Conservation (phyloP, 2,888 invertebrate species). For the Malachius bipustulatus region DNA sequence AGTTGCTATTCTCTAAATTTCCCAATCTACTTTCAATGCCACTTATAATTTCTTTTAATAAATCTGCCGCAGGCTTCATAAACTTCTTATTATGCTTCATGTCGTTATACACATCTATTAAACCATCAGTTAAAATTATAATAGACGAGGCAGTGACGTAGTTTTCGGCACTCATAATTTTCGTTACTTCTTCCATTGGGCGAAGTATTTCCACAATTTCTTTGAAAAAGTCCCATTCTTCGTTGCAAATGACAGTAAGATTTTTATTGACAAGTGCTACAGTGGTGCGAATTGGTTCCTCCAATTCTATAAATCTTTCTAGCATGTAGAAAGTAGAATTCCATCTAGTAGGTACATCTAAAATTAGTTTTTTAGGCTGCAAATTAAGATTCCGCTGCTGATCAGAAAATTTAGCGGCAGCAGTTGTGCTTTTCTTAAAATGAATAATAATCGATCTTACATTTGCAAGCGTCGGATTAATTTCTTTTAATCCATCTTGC, state of each 20-base stretch:
- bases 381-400: too few species aligned
- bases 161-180: slow-evolving; percentile 18
- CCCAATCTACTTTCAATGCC: too few species aligned
- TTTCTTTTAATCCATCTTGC: slow-evolving; percentile 15
- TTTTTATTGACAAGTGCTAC: slow-evolving; percentile 16
- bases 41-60: too few species aligned
- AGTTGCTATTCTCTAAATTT: slow-evolving; percentile 11
- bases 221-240: slow-evolving; percentile 18
- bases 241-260: slow-evolving; percentile 13
- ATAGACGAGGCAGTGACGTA: slow-evolving; percentile 18
- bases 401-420: slow-evolving; percentile 27
- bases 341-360: slow-evolving; percentile 19
- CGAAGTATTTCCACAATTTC: slow-evolving; percentile 13
- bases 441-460: slow-evolving; percentile 18
- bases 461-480: slow-evolving; percentile 12
- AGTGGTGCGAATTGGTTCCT: slow-evolving; percentile 17
- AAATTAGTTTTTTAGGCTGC: slow-evolving; percentile 14
- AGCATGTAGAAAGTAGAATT: slow-evolving; percentile 20
- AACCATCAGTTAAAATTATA: slow-evolving; percentile 1
- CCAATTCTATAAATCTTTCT: slow-evolving; percentile 16
- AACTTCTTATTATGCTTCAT: too few species aligned
- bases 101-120: slow-evolving; percentile 10
- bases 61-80: too few species aligned
- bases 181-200: slow-evolving; percentile 16
- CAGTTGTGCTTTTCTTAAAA: slow-evolving; percentile 21